phyloP scores from a whole-genome alignment of 2,113 vertebrate genomes.

The Sapayoa aenigma region DNA sequence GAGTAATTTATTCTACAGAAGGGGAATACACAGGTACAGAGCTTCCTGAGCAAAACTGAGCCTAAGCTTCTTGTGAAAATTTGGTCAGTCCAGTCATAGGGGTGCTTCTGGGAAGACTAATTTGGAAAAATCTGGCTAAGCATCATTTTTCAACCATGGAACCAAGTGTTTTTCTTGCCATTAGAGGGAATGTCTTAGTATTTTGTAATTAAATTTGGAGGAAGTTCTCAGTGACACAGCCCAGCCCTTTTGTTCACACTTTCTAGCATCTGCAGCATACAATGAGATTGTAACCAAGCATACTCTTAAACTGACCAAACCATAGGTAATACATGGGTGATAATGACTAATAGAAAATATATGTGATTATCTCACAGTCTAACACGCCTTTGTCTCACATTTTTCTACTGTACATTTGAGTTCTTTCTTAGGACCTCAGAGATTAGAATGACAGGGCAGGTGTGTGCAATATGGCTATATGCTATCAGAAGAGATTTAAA shows the following conservation, averaged over 20 bases:
- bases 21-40: neutral
- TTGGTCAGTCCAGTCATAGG: neutral
- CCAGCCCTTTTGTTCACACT: neutral
- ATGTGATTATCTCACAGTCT: neutral
- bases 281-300: neutral
- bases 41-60: neutral
- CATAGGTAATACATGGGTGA: neutral
- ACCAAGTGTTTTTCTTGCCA: neutral
- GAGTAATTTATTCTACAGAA: neutral
- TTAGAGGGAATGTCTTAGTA: neutral
- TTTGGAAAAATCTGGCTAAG: neutral
- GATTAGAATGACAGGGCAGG: neutral
- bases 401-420: neutral
- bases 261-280: neutral
- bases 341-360: neutral
- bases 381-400: neutral
- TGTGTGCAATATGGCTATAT: neutral
- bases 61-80: neutral
- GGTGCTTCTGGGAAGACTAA: neutral
- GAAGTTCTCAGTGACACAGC: neutral
- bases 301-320: neutral
- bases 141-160: neutral
- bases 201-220: neutral
- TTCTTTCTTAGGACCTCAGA: neutral
- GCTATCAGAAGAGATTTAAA: neutral